phyloP scores from a whole-genome alignment of 1,140 invertebrate species.

The Trialeurodes vaporariorum region DNA sequence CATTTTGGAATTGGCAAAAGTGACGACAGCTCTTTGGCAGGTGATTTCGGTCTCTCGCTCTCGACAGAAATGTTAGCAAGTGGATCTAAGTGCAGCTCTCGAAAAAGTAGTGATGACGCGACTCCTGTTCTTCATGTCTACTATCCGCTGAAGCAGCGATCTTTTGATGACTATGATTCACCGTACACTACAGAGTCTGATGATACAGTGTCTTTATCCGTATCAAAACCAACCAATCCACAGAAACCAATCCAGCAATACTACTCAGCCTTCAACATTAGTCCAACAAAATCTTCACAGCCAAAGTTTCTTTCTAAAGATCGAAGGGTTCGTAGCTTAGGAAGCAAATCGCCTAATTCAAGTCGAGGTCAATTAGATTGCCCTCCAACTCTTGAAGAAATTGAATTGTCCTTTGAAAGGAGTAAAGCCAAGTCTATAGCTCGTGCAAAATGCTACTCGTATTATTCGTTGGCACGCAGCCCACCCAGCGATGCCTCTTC shows the following conservation, averaged over 20 bases:
- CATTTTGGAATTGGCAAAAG: constrained; percentile 21
- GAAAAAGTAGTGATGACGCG: constrained; percentile 22
- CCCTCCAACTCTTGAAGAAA: neutral
- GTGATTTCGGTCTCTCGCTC: constrained; percentile 23
- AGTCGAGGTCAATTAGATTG: neutral
- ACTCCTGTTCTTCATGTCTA: constrained; percentile 2
- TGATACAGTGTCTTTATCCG: constrained; percentile 18
- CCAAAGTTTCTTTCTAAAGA: neutral
- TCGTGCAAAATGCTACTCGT: constrained; percentile 28
- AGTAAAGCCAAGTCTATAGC: constrained; percentile 19
- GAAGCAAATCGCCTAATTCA: neutral
- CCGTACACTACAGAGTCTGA: constrained; percentile 28
- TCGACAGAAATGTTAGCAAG: constrained; percentile 22
- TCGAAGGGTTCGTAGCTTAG: neutral
- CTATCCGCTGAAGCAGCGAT: constrained; percentile 11
- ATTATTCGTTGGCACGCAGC: constrained; percentile 29
- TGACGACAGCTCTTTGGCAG: constrained; percentile 26
- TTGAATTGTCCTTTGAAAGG: constrained; percentile 1
- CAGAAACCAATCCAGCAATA: neutral
- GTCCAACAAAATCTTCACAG: neutral
- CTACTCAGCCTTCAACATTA: neutral
- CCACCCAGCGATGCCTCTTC: constrained; percentile 29
- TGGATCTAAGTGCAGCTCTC: constrained; percentile 13
- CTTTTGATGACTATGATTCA: constrained; percentile 27
- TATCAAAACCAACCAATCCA: neutral